Percentiles rank a stretch among this genome's conserved stretches.
phyloP scores from a whole-genome alignment of 2,888 invertebrate genomes.

The Chrysina gloriosa region DNA sequence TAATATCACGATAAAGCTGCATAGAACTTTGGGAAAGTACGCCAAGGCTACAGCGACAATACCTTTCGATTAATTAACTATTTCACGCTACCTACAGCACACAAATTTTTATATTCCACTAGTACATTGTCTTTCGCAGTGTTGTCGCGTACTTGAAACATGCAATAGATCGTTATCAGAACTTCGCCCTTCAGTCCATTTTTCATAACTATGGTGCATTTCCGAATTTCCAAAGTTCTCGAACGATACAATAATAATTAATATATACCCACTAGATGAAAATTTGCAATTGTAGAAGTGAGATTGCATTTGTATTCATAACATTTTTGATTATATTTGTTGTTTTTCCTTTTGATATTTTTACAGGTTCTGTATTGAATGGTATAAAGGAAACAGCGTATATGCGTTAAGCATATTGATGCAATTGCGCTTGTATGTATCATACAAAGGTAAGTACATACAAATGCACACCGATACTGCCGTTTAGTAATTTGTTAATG shows the following conservation, averaged over 20 bases:
- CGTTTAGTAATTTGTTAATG: conserved; percentile 5
- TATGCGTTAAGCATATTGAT: conserved; percentile 26
- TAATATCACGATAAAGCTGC: not conserved
- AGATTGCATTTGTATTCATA: not conserved
- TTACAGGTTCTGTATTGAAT: conserved; percentile 34
- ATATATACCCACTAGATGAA: too few species aligned
- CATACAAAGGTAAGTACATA: conserved; percentile 23
- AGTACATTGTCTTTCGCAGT: too few species aligned
- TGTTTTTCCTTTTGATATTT: conserved; percentile 24
- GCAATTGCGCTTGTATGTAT: conserved; percentile 12
- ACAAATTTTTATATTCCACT: not conserved
- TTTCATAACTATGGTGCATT: not conserved
- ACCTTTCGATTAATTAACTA: not conserved
- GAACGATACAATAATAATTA: not conserved
- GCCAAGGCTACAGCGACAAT: not conserved
- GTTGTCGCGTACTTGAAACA: too few species aligned
- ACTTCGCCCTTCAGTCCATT: not conserved
- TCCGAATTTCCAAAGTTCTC: not conserved
- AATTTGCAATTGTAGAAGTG: not conserved
- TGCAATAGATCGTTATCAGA: not conserved
- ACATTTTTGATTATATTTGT: conserved; percentile 12
- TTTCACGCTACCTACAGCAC: conserved; percentile 1
- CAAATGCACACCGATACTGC: conserved; percentile 17
- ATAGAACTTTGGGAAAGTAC: not conserved
- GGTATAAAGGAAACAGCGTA: conserved; percentile 35